These are phyloP conservation scores for Agrochola circellaris DNA, from an alignment of 2,888 invertebrate species.

Conservation along the genomic window DNA sequence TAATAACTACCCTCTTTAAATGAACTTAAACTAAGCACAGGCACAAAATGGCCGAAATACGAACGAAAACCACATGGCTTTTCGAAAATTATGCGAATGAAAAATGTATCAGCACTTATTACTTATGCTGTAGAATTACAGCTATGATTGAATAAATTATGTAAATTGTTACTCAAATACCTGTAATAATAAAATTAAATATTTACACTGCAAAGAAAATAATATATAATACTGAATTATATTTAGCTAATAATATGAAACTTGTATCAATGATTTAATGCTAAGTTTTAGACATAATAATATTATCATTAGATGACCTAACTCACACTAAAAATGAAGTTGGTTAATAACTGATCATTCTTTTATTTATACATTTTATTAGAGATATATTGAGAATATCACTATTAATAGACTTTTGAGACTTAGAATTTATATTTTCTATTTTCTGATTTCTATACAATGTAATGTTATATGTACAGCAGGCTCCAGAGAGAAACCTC, in stretches of 20 bases:
- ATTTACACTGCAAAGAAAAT: neutral
- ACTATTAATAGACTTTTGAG: conserved; percentile 2
- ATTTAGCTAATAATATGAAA: conserved; percentile 17
- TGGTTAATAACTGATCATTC: neutral
- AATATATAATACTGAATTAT: conserved; percentile 1
- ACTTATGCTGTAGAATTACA: neutral
- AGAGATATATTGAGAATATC: neutral
- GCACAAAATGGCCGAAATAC: neutral
- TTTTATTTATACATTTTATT: neutral
- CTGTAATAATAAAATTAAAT: neutral
- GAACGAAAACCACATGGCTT: neutral
- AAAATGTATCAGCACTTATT: neutral
- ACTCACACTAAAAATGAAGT: conserved; percentile 3
- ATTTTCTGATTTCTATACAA: neutral
- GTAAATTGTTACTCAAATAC: conserved; percentile 10
- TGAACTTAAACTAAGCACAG: neutral
- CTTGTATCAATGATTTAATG: conserved; percentile 18
- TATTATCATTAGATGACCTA: conserved; percentile 8
- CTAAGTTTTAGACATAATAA: conserved; percentile 22
- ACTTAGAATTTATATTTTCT: neutral
- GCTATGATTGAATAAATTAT: conserved; percentile 28
- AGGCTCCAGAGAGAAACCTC: too few relatives aligned
- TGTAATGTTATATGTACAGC: neutral
- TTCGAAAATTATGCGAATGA: neutral
- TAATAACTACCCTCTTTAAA: neutral